Percentiles rank a stretch among this genome's conserved stretches.
These are phyloP conservation scores for Caenorhabditis sp. DNA, from an alignment of 2,888 invertebrate genomes.

Conservation along the genomic window DNA sequence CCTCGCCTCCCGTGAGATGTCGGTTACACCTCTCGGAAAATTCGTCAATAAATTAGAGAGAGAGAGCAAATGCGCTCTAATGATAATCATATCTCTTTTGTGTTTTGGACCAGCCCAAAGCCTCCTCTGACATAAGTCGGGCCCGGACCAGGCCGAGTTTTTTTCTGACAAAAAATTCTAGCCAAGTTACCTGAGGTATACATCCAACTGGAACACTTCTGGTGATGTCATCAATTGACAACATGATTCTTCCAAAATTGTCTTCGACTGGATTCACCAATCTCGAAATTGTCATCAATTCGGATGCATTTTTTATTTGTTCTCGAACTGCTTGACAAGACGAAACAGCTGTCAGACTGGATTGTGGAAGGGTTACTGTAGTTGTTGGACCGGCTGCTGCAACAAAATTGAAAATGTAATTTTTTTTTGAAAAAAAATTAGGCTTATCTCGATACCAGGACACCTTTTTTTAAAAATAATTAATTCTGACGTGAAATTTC, in stretches of 20 bases:
- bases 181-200: constrained; percentile 56
- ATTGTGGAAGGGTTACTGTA: constrained; percentile 30
- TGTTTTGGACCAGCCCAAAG: too few relatives aligned
- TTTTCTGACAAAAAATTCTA: too few relatives aligned
- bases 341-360: constrained; percentile 30
- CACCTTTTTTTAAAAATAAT: too few relatives aligned
- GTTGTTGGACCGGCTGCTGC: constrained; percentile 28
- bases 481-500: too few relatives aligned
- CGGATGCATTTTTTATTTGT: constrained; percentile 37
- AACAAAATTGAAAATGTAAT: neutral
- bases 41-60: too few relatives aligned
- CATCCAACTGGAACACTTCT: constrained; percentile 65
- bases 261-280: constrained; percentile 56
- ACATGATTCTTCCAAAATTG: constrained; percentile 49
- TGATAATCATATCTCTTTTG: too few relatives aligned
- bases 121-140: too few relatives aligned
- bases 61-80: too few relatives aligned
- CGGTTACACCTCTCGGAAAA: too few relatives aligned
- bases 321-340: constrained; percentile 38
- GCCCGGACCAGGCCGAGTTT: too few relatives aligned
- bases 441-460: too few relatives aligned
- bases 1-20: too few relatives aligned
- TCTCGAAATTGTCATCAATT: constrained; percentile 45
- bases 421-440: neutral
- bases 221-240: constrained; percentile 68